Evolutionary conservation across 2,888 invertebrate species (phyloP).

Genomic region (Protophormia terraenovae): DNA sequence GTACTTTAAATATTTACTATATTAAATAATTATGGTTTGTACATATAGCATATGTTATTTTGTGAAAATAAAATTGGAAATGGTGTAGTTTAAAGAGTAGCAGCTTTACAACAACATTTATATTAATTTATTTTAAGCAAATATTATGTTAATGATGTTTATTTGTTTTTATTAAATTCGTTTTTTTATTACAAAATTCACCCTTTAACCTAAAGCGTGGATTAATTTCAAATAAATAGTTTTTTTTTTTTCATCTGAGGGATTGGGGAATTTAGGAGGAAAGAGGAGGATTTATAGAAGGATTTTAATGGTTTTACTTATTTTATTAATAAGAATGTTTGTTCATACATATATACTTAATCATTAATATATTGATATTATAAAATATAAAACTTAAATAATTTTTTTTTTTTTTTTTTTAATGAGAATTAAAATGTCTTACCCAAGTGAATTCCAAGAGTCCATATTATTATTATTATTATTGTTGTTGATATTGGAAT

Average conservation of each 20-base stretch:
- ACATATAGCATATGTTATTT: too few species aligned
- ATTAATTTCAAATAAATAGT: constrained; percentile 42
- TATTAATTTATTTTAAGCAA: background rate
- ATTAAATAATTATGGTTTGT: too few species aligned
- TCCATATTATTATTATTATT: constrained; percentile 73
- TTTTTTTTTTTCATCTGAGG: constrained; percentile 68
- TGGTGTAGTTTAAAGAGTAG: constrained; percentile 36
- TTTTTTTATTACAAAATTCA: constrained; percentile 80
- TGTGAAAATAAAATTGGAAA: constrained; percentile 16
- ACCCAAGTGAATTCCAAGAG: constrained; percentile 79
- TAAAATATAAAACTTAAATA: background rate
- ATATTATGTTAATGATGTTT: constrained; percentile 15
- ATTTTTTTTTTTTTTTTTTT: background rate
- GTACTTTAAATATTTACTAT: too few species aligned
- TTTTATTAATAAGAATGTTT: constrained; percentile 2
- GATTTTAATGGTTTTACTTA: constrained; percentile 52
- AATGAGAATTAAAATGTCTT: constrained; percentile 72
- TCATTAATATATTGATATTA: background rate
- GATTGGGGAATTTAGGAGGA: constrained; percentile 58
- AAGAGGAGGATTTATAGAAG: constrained; percentile 43
- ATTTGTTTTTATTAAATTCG: constrained; percentile 18
- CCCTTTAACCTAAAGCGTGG: constrained; percentile 80
- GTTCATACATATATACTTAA: constrained; percentile 33
- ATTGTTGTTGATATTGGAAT: constrained; percentile 2
- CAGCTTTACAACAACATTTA: constrained; percentile 41